phyloP scores from a whole-genome alignment of 2,113 vertebrate species.

The Larimichthys polyactis region DNA sequence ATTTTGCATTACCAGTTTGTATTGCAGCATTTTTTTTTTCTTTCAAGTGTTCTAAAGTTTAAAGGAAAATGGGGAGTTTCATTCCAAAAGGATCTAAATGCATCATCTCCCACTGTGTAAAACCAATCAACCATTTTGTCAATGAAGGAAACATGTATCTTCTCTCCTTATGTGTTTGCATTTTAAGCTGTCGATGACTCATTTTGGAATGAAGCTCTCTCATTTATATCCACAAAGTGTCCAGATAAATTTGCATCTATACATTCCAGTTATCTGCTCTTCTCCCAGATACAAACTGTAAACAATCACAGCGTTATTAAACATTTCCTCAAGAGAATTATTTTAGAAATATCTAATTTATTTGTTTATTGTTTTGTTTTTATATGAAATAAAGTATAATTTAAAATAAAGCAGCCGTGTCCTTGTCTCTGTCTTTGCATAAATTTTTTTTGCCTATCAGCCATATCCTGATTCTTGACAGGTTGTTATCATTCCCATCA shows the following conservation, averaged over 20 bases:
- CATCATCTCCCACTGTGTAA: background rate
- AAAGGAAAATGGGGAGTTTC: constrained; percentile 9
- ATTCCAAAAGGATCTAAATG: constrained; percentile 32
- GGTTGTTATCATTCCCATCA: background rate
- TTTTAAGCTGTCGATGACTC: constrained; percentile 19
- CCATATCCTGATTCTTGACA: too few species aligned
- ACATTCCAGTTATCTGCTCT: constrained; percentile 62
- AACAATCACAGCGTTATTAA: constrained; percentile 74
- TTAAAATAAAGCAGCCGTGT: constrained; percentile 77
- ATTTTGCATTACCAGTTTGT: background rate
- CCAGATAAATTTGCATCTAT: constrained; percentile 18
- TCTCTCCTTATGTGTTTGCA: constrained; percentile 23
- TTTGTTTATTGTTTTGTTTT: constrained; percentile 88
- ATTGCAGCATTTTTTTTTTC: background rate
- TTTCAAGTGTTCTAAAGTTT: background rate
- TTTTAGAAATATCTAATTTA: constrained; percentile 89
- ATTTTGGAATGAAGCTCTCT: constrained; percentile 35
- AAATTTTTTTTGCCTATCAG: background rate
- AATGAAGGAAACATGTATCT: constrained; percentile 18
- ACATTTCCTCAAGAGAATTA: constrained; percentile 82
- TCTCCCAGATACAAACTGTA: constrained; percentile 44
- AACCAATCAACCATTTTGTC: constrained; percentile 1
- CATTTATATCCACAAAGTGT: constrained; percentile 34
- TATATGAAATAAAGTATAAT: constrained; percentile 89
- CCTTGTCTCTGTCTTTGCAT: background rate